Conservation (phyloP, 2,888 invertebrate genomes). For the Baccha elongata region DNA sequence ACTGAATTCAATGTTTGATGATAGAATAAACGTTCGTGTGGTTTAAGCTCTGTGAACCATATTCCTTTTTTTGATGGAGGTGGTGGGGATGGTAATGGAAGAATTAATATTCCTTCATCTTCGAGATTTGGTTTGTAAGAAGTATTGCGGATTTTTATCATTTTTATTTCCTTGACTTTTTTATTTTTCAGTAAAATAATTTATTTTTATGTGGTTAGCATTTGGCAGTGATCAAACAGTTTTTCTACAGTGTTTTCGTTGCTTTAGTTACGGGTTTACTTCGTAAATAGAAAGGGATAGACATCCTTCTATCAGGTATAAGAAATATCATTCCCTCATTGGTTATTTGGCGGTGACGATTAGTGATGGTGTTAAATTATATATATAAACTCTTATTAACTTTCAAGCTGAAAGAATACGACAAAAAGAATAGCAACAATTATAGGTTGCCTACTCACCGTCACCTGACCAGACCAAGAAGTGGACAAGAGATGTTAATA, state of each 20-base stretch:
- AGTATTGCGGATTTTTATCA: conserved; percentile 77
- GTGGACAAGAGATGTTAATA: no score
- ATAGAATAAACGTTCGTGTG: conserved; percentile 83
- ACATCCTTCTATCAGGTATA: no score
- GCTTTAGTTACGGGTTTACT: background rate
- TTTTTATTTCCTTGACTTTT: conserved; percentile 70
- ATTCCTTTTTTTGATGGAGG: conserved; percentile 74
- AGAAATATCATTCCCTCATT: no score
- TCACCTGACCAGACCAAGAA: no score
- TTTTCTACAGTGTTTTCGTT: conserved; percentile 8
- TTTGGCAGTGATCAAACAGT: background rate
- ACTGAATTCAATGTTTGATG: conserved; percentile 84
- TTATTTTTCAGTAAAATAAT: conserved; percentile 5
- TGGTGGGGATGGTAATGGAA: conserved; percentile 79
- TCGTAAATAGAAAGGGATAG: no score
- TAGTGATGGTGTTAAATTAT: no score
- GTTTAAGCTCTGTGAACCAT: conserved; percentile 80
- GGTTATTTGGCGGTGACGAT: background rate
- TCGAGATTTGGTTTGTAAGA: conserved; percentile 81
- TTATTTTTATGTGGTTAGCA: conserved; percentile 1
- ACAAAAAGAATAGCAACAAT: no score
- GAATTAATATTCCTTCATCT: conserved; percentile 82
- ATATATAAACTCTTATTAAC: no score
- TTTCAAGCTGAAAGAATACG: no score
- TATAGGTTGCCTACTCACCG: no score